Base-by-base conservation (phyloP, 2,888 invertebrate species). In the Gisinianus flammeolus region DNA sequence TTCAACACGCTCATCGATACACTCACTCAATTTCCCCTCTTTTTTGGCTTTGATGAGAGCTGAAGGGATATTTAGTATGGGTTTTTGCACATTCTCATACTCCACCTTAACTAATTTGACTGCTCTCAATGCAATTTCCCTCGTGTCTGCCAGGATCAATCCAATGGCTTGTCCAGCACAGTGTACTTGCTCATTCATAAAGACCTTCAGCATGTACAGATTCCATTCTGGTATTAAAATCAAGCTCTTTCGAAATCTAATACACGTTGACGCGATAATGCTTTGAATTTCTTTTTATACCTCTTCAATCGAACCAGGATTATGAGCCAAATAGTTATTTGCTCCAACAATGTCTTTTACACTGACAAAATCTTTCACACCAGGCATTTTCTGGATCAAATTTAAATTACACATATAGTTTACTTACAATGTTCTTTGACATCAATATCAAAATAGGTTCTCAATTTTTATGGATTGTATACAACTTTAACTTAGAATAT, bases 271-370 rank as follows among this genome's bases (percentile, higher is more conserved):
- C n/a, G n/a, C n/a, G n/a, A 12, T 12, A n/a, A n/a, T 12, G 19
- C 5, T 35, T 56, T 12, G 22, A 62, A 10, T 10, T 62, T 24
- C 26, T 22, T 22, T 22, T 2, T 26, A 19, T 5, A 12, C 24
- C 24, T 56, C 35, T n/a, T 24, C 62, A 10, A 22, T 5, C 2
- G 62, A 10, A 5, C 8, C 8, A 5, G 62, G 22, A 22, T 22
- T 10, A 24, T 10, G 8, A 2, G 62, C 12, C 70, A 71, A 56
- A 84, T 91, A 92, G 22, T 87, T 86, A 86, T 93, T 93, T 64
- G 87, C 87, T 0, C 93, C 92, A 0, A 92, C 92, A 31, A 93
- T 89, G 84, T 93, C 93, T 84, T 90, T 89, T 0, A 91, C 91
- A 31, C 90, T 89, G 79, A 89, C 89, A 84, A 91, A 92, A 0